phyloP scores from a whole-genome alignment of 2,888 invertebrate genomes.

The Dendrolimus houi region DNA sequence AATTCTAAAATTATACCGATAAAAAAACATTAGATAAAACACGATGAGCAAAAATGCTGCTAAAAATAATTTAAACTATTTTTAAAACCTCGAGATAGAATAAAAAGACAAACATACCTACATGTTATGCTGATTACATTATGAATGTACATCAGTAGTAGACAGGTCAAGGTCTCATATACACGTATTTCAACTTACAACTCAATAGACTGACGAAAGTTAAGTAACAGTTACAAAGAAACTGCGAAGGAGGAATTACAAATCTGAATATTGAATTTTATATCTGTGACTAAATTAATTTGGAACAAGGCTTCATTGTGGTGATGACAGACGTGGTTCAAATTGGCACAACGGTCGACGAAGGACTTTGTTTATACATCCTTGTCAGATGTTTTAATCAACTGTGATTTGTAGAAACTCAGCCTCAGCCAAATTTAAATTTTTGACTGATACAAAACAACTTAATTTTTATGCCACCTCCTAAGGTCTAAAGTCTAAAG shows the following conservation, averaged over 20 bases:
- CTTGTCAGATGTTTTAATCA: too few relatives aligned
- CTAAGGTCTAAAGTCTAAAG: too few relatives aligned
- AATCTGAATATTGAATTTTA: background rate
- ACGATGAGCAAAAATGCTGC: background rate
- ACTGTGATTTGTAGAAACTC: too few relatives aligned
- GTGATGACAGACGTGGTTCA: too few relatives aligned
- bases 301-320: too few relatives aligned
- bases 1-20: background rate
- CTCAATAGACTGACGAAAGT: background rate
- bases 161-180: background rate
- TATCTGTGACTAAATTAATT: too few relatives aligned
- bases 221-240: background rate
- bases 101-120: background rate
- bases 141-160: background rate
- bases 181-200: background rate
- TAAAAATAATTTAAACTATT: background rate
- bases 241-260: background rate
- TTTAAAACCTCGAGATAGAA: background rate
- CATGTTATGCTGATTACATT: background rate
- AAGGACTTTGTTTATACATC: too few relatives aligned
- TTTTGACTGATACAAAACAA: too few relatives aligned
- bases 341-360: too few relatives aligned
- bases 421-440: too few relatives aligned
- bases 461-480: too few relatives aligned
- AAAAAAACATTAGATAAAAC: background rate